Conservation (phyloP, 2,113 vertebrate genomes). For the Cromileptes altivelis region DNA sequence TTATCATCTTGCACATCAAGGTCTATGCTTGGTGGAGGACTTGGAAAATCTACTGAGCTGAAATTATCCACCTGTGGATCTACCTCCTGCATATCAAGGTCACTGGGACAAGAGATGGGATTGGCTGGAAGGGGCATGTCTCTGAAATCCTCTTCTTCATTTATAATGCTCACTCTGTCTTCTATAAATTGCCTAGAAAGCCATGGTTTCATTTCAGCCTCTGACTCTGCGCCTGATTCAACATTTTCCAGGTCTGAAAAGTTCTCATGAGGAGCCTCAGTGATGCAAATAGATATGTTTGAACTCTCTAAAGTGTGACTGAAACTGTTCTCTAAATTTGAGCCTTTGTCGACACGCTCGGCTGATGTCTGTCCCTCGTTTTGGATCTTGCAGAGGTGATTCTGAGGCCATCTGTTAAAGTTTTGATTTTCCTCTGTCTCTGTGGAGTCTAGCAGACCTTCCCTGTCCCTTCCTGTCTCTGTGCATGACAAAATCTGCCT, state of each 20-base stretch:
- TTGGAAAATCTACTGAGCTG: conserved; percentile 82
- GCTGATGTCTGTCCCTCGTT: conserved; percentile 31
- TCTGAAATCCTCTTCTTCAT: conserved; percentile 48
- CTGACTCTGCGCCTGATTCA: conserved; percentile 44
- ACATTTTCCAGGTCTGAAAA: conserved; percentile 57
- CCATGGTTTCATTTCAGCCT: conserved; percentile 39
- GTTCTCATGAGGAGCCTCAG: conserved; percentile 44
- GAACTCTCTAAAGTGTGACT: conserved; percentile 42
- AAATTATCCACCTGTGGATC: conserved; percentile 76
- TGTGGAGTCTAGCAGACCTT: conserved; percentile 30
- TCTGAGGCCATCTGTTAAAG: conserved; percentile 78
- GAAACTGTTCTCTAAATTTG: conserved; percentile 39
- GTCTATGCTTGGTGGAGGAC: conserved; percentile 81
- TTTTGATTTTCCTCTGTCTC: conserved; percentile 79
- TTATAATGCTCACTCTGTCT: conserved; percentile 33
- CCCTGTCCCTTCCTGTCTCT: conserved; percentile 24
- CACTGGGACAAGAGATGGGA: conserved; percentile 56
- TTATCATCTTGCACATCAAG: conserved; percentile 82
- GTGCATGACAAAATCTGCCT: conserved; percentile 22
- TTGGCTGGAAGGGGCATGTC: conserved; percentile 37
- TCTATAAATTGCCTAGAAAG: conserved; percentile 17
- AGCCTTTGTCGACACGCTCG: conserved; percentile 27
- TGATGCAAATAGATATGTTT: conserved; percentile 52
- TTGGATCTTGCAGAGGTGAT: conserved; percentile 47
- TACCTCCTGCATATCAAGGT: conserved; percentile 48